These are phyloP conservation scores for Sesamia inferens DNA, from an alignment of 2,888 invertebrate genomes.

Conservation along the genomic window DNA sequence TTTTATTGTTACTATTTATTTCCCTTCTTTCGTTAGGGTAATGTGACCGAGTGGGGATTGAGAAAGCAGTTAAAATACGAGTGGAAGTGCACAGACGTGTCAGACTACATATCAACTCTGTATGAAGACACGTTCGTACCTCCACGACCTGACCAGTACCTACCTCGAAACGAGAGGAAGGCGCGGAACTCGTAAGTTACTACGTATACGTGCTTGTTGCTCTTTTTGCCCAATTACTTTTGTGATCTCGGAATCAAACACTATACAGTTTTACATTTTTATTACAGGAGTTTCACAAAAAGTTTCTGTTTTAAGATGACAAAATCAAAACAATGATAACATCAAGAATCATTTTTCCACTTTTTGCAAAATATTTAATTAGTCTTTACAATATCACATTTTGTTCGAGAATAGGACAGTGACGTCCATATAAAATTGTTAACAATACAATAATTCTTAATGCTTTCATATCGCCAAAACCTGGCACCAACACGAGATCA, in stretches of 20 bases:
- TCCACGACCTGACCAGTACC: conserved; percentile 80
- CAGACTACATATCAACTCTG: conserved; percentile 79
- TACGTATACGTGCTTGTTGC: no score
- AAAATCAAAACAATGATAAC: conserved; percentile 88
- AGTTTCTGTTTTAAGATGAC: conserved; percentile 87
- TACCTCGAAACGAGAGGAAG: conserved; percentile 76
- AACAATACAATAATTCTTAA: conserved; percentile 89
- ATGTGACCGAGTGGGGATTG: conserved; percentile 86
- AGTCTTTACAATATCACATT: conserved; percentile 90
- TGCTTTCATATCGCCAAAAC: conserved; percentile 87
- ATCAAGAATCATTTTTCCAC: conserved; percentile 89
- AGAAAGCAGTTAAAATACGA: conserved; percentile 79
- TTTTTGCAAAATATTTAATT: conserved; percentile 83
- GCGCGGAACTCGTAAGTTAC: conserved; percentile 82
- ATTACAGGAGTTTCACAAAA: conserved; percentile 89
- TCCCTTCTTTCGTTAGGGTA: conserved; percentile 76
- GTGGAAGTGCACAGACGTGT: conserved; percentile 87
- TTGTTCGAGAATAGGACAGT: conserved; percentile 87
- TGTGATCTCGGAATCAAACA: conserved; percentile 53
- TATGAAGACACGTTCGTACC: conserved; percentile 83
- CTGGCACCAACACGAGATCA: conserved; percentile 88
- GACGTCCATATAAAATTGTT: conserved; percentile 88
- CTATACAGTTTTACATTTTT: conserved; percentile 75
- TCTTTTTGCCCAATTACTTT: not conserved
- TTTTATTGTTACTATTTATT: not conserved